Base-by-base conservation (phyloP, 1,140 invertebrate genomes). In the Habropoda laboriosa region DNA sequence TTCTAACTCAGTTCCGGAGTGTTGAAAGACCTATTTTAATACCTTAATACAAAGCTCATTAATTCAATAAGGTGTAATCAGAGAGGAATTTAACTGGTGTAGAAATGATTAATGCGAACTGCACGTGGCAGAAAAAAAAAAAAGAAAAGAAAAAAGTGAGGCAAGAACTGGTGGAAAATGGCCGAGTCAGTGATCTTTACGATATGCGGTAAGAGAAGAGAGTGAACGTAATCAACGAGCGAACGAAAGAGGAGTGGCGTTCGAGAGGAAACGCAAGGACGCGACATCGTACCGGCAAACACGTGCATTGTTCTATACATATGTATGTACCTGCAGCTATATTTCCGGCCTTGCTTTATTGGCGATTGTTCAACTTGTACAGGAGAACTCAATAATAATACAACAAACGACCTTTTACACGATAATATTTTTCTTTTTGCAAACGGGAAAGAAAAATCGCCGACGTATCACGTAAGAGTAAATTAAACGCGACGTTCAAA, bases 231-330 rank as follows among this genome's bases (percentile, higher is more conserved):
- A 86, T 81, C 81, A 60, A 30, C 70, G 70, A 80, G 81, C 30
- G 76, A 73, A 80, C 51, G 57, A 80, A 60, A 80, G 81, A 83
- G 85, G 84, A 77, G 85, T 83, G 85, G 85, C 78, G 55, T 80
- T 80, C 83, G 85, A 87, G 85, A 86, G 85, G 85, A 87, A 86
- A 83, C 85, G 85, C 85, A 87, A 87, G 85, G 85, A 86, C 85
- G 85, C 75, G 71, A 68, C 83, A 55, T 42, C 49, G 53, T 42
- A 63, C 35, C n/a, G 18, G 35, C 32, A 21, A 6, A 6, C 75
- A 47, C 64, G 58, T 47, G 38, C 74, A 80, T 63, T 72, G 47
- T 68, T 79, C 24, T 16, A 38, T 68, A 51, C 24, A 53, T 30
- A 51, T 21, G 38, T 0, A 35, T 16, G n/a, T 38, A 24, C 40